A percentile compares a stretch with the other conserved stretches of the same genome.
Conservation (phyloP, 2,797 vertebrate genomes). For the Trichosurus vulpecula region DNA sequence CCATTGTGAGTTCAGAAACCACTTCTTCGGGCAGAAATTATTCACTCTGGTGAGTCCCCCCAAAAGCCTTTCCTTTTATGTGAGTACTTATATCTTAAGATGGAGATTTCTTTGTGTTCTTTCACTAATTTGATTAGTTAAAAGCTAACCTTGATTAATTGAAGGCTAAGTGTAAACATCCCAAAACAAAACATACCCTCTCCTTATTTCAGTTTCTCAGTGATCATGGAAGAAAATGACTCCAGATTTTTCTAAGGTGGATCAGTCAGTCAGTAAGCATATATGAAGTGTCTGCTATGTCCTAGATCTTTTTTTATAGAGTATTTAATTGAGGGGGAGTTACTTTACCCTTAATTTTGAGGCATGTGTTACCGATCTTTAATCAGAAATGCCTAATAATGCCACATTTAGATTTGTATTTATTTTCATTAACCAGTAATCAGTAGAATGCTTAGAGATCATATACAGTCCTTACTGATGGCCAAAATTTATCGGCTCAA, state of each 20-base stretch:
- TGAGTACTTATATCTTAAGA: not conserved
- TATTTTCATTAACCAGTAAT: not conserved
- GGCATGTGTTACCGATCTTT: not conserved
- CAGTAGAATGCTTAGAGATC: not conserved
- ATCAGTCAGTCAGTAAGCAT: not conserved
- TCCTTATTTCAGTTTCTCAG: not conserved
- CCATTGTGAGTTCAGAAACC: not conserved
- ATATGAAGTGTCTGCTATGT: not conserved
- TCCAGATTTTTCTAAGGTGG: not conserved
- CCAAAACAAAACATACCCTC: not conserved
- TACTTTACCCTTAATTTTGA: not conserved
- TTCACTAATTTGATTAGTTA: not conserved
- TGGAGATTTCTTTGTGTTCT: not conserved
- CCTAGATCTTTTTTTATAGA: not conserved
- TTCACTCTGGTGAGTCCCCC: not conserved
- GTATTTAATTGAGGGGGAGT: not conserved
- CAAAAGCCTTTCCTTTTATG: not conserved
- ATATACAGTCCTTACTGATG: not conserved
- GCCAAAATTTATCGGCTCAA: not conserved
- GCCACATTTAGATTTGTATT: not conserved
- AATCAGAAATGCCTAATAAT: not conserved
- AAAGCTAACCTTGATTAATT: not conserved
- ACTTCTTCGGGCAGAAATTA: not conserved
- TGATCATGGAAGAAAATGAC: not conserved
- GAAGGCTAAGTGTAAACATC: not conserved